These are phyloP conservation scores for Stenurella melanura DNA, from an alignment of 2,888 invertebrate species.

Conservation along the genomic window DNA sequence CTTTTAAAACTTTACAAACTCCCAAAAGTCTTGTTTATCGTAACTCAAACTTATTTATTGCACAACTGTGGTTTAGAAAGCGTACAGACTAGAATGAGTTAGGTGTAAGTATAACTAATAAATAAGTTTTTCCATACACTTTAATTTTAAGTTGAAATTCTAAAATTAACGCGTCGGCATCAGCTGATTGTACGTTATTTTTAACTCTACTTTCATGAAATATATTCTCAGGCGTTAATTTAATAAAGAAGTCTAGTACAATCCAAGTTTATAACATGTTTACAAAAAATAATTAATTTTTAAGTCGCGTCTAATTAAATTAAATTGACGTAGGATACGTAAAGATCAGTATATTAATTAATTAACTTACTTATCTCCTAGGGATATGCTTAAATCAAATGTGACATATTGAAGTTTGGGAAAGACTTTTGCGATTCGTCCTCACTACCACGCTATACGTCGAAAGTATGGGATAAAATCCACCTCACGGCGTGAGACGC, in stretches of 20 bases:
- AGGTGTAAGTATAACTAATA: not conserved
- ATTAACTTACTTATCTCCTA: slow-evolving; percentile 16
- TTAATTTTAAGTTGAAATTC: slow-evolving; percentile 44
- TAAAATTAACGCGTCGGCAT: slow-evolving; percentile 54
- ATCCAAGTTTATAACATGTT: not conserved
- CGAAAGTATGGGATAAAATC: not conserved
- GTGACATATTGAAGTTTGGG: slow-evolving; percentile 19
- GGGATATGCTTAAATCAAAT: slow-evolving; percentile 19
- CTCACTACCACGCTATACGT: not conserved
- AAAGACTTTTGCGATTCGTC: not conserved
- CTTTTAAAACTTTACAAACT: not conserved
- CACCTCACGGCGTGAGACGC: slow-evolving; percentile 33
- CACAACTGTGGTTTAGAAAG: not conserved
- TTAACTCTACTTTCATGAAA: slow-evolving; percentile 49
- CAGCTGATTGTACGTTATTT: slow-evolving; percentile 60
- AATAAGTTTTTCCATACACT: slow-evolving; percentile 8
- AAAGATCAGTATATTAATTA: not conserved
- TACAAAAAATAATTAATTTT: not conserved
- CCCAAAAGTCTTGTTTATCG: not conserved
- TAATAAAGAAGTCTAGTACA: slow-evolving; percentile 1
- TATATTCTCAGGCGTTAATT: not conserved
- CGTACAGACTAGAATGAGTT: not conserved
- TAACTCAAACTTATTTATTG: not conserved
- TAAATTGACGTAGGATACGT: not conserved
- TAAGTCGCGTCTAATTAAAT: not conserved